Evolutionary conservation across 2,797 vertebrate genomes (phyloP), one percentile per base, ranked within the genome.

Genomic region (Sebastes nivosus): DNA sequence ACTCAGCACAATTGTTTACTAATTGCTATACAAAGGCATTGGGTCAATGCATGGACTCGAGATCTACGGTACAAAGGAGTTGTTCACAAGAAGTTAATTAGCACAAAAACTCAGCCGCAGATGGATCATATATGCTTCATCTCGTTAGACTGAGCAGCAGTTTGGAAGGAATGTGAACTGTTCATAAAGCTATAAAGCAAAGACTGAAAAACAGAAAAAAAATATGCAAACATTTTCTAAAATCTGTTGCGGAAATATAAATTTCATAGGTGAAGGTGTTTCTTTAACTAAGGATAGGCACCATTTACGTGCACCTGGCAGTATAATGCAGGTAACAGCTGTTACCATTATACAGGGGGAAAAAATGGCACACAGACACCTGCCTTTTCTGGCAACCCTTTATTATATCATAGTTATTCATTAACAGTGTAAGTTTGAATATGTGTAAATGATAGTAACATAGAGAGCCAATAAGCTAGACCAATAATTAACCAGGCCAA

Each of bases 1-100:
- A 8, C 50, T 84, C 72, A 72, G 78, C 84, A 88, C 36, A 73
- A 42, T 61, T 81, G 63, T 82, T 79, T 72, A 65, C 52, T 76
- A 61, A 75, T 75, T 75, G 27, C 20, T 81, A 27, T 34, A 66
- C 59, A 79, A 77, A 73, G 67, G 52, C 67, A 32, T 4, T 55
- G 25, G 38, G 72, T 77, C 79, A 63, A 67, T 50, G 68, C 30
- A 67, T 25, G n/a, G 66, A 73, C 55, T 73, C 0, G 6, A 80
- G 50, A 57, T 29, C 32, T 25, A 38, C 61, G 9, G 34, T 24
- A 4, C 67, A 69, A 34, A 67, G 73, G 20, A 58, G 30, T 66
- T 2, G 20, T 63, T 82, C 70, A 65, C 27, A 66, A 52, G 63
- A 38, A 63, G 20, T 68, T 71, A 59, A 82, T 83, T 76, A 69